phyloP scores from a whole-genome alignment of 2,888 invertebrate genomes.

The Eupithecia inturbata region DNA sequence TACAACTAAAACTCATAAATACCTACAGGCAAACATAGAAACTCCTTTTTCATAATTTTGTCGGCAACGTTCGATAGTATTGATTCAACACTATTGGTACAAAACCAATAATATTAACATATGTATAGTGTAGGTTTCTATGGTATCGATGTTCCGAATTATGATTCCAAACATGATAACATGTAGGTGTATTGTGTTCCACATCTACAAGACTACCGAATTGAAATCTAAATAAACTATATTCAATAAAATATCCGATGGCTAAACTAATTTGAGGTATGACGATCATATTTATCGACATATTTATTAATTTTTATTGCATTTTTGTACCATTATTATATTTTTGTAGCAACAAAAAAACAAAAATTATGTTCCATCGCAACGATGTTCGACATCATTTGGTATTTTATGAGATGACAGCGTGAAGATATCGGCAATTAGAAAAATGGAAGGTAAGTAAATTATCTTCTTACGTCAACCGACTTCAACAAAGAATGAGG shows the following conservation, averaged over 20 bases:
- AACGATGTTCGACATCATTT: neutral
- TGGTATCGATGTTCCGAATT: conserved; percentile 37
- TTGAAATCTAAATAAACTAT: conserved; percentile 20
- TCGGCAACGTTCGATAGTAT: conserved; percentile 47
- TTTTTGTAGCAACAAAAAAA: no score
- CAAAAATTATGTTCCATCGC: neutral
- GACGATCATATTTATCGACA: neutral
- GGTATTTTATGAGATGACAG: neutral
- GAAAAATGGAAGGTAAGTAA: neutral
- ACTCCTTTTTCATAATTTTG: conserved; percentile 28
- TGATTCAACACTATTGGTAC: conserved; percentile 48
- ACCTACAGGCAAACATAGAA: no score
- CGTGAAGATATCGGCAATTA: neutral
- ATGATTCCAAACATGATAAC: conserved; percentile 35
- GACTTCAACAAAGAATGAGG: neutral
- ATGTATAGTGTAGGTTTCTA: conserved; percentile 52
- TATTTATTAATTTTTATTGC: conserved; percentile 23
- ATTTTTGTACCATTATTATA: no score
- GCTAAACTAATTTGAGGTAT: neutral
- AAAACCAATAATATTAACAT: conserved; percentile 49
- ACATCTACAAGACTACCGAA: conserved; percentile 22
- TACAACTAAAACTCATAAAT: no score
- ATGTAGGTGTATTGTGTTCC: conserved; percentile 24
- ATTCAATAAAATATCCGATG: conserved; percentile 12
- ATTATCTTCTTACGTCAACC: neutral